Percentiles rank a stretch among this genome's conserved stretches.
phyloP scores from a whole-genome alignment of 2,888 invertebrate genomes.

The Phyto melanocephala region DNA sequence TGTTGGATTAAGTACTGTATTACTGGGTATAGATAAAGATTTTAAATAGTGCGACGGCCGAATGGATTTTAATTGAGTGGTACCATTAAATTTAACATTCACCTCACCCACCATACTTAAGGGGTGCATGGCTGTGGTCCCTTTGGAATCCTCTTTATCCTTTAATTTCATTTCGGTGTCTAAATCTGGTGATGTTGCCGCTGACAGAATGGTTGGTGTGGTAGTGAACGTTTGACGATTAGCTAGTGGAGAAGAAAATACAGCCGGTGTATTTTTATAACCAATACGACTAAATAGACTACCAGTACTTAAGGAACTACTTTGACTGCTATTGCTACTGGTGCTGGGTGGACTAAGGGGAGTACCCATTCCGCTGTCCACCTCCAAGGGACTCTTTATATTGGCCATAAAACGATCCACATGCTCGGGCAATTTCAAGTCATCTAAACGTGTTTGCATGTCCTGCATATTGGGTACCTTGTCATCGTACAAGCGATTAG shows the following conservation, averaged over 20 bases:
- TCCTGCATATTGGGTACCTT: constrained; percentile 68
- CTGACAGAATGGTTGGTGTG: constrained; percentile 28
- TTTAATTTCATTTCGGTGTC: neutral
- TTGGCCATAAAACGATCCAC: constrained; percentile 75
- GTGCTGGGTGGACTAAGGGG: constrained; percentile 81
- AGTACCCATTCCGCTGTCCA: constrained; percentile 84
- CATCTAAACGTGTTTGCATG: constrained; percentile 72
- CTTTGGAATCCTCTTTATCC: neutral
- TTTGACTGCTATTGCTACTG: constrained; percentile 70
- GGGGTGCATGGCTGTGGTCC: constrained; percentile 82
- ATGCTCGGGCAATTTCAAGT: constrained; percentile 75
- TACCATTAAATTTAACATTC: constrained; percentile 89
- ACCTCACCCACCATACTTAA: constrained; percentile 87
- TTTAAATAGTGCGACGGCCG: constrained; percentile 80
- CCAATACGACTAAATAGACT: constrained; percentile 76
- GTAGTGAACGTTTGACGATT: constrained; percentile 66
- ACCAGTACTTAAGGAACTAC: constrained; percentile 68
- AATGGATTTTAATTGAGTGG: constrained; percentile 88
- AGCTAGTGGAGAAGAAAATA: constrained; percentile 71
- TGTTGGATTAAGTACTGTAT: constrained; percentile 38
- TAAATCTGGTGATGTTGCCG: constrained; percentile 36
- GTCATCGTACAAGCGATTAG: constrained; percentile 73
- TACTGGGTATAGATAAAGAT: constrained; percentile 66
- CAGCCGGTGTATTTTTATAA: constrained; percentile 73
- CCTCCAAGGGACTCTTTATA: constrained; percentile 76